Base-by-base conservation (phyloP, 2,113 vertebrate species). In the Pao palembangensis region DNA sequence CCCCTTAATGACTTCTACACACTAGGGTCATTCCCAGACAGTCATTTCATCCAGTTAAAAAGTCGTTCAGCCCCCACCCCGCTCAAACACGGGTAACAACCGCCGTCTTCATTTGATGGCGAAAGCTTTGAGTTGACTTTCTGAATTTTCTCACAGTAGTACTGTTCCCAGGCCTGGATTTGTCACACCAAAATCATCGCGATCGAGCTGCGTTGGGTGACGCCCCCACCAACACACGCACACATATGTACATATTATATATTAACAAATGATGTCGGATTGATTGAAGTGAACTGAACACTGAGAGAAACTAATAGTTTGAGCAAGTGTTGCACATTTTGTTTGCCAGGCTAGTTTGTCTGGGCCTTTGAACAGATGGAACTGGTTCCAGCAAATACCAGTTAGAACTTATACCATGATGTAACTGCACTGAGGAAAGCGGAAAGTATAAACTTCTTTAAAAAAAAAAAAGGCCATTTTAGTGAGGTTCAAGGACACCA, bases 1-100 rank as follows among this genome's bases (percentile, higher is more conserved):
- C 63, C 64, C 75, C 74, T 75, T 81, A 82, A 85, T 87, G 78
- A 78, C 75, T 87, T 85, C 71, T 83, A 62, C 80, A 82, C 82
- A 69, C 78, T 50, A 59, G 73, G 83, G 76, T 85, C 80, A 70
- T 83, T 82, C 81, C 69, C 80, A 86, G 78, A 87, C 80, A 82
- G 78, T 78, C 74, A 49, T 81, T 85, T 81, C 76, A 77, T 80
- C 80, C 73, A 82, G 75, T 81, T 78, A 75, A 71, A 85, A 71
- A 84, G 51, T 46, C 65, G 67, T 84, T 71, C 61, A 57, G 71
- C 66, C 68, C 67, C 54, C 48, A 28, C 64, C 70, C 51, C 5
- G 12, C 73, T 75, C 69, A 42, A 83, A 83, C 69, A 79, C 38
- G 51, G 69, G 74, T 69, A 78, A 79, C 78, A 83, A 61, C 75